phyloP scores from a whole-genome alignment of 2,888 invertebrate genomes.

The Erannis defoliaria region DNA sequence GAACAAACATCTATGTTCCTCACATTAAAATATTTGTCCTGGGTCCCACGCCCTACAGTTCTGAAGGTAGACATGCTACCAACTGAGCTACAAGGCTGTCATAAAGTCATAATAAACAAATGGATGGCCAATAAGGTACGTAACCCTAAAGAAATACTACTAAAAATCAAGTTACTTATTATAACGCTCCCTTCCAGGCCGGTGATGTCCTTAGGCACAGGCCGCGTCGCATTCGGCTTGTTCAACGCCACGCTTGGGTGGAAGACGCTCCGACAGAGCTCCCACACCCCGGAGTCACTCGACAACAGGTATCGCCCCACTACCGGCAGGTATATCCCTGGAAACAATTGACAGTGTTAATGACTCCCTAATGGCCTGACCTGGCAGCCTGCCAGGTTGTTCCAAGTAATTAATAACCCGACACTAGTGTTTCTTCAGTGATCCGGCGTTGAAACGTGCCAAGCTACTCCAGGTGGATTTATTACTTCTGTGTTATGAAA shows the following conservation, averaged over 20 bases:
- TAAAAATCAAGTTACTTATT: slow-evolving; percentile 76
- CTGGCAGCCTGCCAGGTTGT: slow-evolving; percentile 48
- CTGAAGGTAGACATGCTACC: too few relatives aligned
- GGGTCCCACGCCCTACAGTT: too few relatives aligned
- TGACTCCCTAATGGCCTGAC: slow-evolving; percentile 39
- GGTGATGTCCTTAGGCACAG: slow-evolving; percentile 55
- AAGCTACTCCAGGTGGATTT: slow-evolving; percentile 23
- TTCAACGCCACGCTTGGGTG: slow-evolving; percentile 56
- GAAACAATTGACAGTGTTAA: slow-evolving; percentile 51
- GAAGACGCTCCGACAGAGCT: slow-evolving; percentile 84
- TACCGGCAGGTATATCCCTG: slow-evolving; percentile 82
- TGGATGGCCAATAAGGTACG: too few relatives aligned
- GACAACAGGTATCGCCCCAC: slow-evolving; percentile 87
- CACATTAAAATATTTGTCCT: too few relatives aligned
- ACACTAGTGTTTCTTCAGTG: slow-evolving; percentile 13
- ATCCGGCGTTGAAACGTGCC: slow-evolving; percentile 27
- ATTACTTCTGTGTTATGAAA: slow-evolving; percentile 27
- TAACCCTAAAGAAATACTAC: too few relatives aligned
- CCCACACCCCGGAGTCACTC: slow-evolving; percentile 91
- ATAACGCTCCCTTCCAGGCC: slow-evolving; percentile 57
- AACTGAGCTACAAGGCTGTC: too few relatives aligned
- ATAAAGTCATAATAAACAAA: too few relatives aligned
- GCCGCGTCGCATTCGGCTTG: slow-evolving; percentile 53
- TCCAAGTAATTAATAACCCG: slow-evolving; percentile 46
- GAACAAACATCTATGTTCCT: too few relatives aligned